Base-by-base conservation (phyloP, 2,113 vertebrate genomes). In the Misgurnus mizolepis region DNA sequence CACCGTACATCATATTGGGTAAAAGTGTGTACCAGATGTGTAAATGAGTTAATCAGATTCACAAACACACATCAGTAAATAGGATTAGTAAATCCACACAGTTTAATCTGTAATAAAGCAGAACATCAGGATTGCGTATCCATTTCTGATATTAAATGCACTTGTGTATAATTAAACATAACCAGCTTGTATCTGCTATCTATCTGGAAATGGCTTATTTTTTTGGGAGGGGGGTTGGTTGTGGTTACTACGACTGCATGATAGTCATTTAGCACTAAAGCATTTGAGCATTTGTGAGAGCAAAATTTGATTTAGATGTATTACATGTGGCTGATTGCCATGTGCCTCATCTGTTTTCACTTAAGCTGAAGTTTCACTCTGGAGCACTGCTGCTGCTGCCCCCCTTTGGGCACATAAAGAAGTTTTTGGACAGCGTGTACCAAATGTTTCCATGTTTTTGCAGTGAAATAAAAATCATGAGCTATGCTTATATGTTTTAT, bases 281-380 rank as follows among this genome's bases (percentile, higher is more conserved):
- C 64, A 76, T 74, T 74, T 60, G 71, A 68, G 50, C 64, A 76
- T 74, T 74, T 60, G 71, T 75, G 34, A 79, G 64, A 65, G 8
- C 56, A 14, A 80, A 74, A 66, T 66, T 45, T 60, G 40, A 80
- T 80, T 83, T 80, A 71, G 22, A 73, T 18, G 27, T 56, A 83
- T 74, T 79, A 79, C 45, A 79, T 67, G 49, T 60, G 65, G 64
- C 82, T 40, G 41, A 14, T 75, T 49, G 76, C 49, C 45, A 78
- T 70, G 67, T 79, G 67, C 70, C n/a, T 75, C 70, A 79, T 66
- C 77, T 69, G 82, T 72, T 79, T 79, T 78, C 73, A 78, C 45
- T 83, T 83, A 83, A 14, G 4, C 11, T 47, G 14, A 79, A 64
- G 9, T n/a, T 66, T 27, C 6, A 18, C 18, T 56, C 4, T 18